Evolutionary conservation across 2,113 vertebrate species (phyloP).

Genomic region (Myocastor coypus): DNA sequence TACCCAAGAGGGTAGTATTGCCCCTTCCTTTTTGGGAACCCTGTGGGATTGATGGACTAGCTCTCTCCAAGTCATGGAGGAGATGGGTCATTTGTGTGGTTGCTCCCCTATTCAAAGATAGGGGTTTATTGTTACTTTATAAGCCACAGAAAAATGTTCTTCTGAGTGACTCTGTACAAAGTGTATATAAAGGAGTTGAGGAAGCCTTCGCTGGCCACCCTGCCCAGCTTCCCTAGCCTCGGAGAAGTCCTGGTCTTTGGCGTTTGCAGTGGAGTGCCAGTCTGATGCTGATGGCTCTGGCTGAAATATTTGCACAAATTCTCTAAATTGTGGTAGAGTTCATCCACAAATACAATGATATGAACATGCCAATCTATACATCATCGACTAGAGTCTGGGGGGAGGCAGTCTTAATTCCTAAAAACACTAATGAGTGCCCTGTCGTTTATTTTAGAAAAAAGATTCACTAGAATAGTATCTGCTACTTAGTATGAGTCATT

Average conservation of each 20-base stretch:
- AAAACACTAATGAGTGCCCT: background rate
- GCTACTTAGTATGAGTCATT: background rate
- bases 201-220: too few species aligned
- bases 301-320: slow-evolving; percentile 3
- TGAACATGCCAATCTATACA: background rate
- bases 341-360: background rate
- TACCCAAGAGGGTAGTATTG: slow-evolving; percentile 90
- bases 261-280: too few species aligned
- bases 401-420: background rate
- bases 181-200: too few species aligned
- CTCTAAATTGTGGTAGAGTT: background rate
- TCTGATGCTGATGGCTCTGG: too few species aligned
- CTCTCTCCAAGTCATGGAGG: background rate
- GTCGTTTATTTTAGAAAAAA: background rate
- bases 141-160: background rate
- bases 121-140: background rate
- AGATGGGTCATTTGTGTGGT: background rate
- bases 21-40: background rate
- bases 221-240: too few species aligned
- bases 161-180: too few species aligned
- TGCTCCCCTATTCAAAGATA: background rate
- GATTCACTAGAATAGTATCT: background rate
- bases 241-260: too few species aligned
- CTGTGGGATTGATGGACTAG: background rate
- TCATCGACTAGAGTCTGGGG: background rate